Base-by-base conservation (phyloP, 2,797 vertebrate species). In the Yasuhikotakia modesta region DNA sequence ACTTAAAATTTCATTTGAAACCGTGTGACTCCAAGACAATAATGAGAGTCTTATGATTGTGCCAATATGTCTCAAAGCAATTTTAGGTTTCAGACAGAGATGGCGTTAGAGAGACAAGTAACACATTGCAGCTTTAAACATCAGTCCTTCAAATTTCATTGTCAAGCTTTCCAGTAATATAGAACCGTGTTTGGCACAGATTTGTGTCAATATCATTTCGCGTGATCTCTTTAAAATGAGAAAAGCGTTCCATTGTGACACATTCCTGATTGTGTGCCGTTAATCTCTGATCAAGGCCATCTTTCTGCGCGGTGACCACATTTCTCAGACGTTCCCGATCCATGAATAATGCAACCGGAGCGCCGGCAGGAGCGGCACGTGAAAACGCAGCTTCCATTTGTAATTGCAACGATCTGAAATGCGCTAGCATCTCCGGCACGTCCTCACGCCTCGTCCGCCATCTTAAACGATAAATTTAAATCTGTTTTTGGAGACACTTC, bases 391-490 rank as follows among this genome's bases (percentile, higher is more conserved):
- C 5, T 7, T 6, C n/a, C 79, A n/a, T n/a, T n/a, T n/a, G n/a
- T n/a, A n/a, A n/a, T n/a, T n/a, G n/a, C n/a, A n/a, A n/a, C n/a
- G n/a, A 67, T 74, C 46, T 69, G 70, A 50, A 61, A 27, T 11
- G 21, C 67, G 32, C 50, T 67, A 67, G 39, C 53, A 16, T 75
- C 43, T 5, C 21, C n/a, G n/a, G n/a, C 10, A n/a, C n/a, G n/a
- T n/a, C n/a, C 3, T 11, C 60, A 27, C 61, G 75, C 76, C 71
- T 81, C n/a, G 19, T 35, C 46, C 24, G n/a, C 55, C 78, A 82
- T 85, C 78, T 84, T 79, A 66, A 82, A 80, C 71, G 64, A 67
- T 84, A 67, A 82, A 83, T 84, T 72, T 77, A 82, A 81, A 80
- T 70, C 68, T 68, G 75, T 70, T 82, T 82, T 84, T 68, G 32